These are phyloP conservation scores for Clarias gariepinus DNA, from an alignment of 2,113 vertebrate genomes.

Conservation along the genomic window DNA sequence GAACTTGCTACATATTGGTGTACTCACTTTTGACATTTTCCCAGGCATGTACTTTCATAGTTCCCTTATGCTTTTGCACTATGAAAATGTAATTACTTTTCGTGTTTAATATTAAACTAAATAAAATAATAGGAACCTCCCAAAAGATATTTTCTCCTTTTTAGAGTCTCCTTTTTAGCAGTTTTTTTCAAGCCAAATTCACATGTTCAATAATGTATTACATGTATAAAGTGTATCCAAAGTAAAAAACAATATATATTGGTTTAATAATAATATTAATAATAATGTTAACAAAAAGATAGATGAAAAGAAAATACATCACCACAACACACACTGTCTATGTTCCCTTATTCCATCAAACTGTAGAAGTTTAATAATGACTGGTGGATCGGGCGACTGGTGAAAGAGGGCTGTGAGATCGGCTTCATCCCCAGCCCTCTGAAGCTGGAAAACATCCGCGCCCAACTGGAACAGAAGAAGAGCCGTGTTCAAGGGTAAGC, in stretches of 20 bases:
- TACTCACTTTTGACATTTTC: neutral
- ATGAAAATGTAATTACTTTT: neutral
- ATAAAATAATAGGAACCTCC: neutral
- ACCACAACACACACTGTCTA: neutral
- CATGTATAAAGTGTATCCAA: neutral
- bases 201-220: neutral
- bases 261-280: no score
- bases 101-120: neutral
- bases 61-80: neutral
- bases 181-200: neutral
- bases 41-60: neutral
- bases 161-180: neutral
- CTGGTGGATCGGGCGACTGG: constrained; percentile 98
- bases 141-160: neutral
- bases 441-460: constrained; percentile 91
- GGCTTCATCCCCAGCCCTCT: constrained; percentile 98
- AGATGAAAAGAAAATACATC: neutral
- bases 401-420: constrained; percentile 98
- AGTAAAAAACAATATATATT: neutral
- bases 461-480: constrained; percentile 95
- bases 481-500: constrained; percentile 94
- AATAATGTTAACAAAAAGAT: neutral
- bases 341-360: neutral
- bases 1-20: neutral
- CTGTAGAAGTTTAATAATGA: constrained; percentile 97